These are phyloP conservation scores for Aquatica leii DNA, from an alignment of 2,888 invertebrate genomes.

Conservation along the genomic window DNA sequence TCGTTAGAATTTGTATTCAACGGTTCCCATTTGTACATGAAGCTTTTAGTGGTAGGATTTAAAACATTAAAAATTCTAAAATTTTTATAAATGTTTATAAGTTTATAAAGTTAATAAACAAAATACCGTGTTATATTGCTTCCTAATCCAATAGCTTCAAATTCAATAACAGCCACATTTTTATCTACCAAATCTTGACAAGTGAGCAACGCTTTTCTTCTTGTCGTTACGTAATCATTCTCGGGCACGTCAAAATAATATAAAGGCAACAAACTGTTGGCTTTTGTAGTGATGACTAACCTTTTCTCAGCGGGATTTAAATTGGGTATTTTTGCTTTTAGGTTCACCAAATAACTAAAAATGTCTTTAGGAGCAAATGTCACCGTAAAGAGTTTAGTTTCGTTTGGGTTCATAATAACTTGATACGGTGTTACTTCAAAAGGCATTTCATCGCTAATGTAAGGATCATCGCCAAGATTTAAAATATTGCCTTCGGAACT, in stretches of 20 bases:
- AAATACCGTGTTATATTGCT: conserved; percentile 24
- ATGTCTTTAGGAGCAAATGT: conserved; percentile 67
- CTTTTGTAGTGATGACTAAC: conserved; percentile 60
- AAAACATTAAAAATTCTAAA: conserved; percentile 69
- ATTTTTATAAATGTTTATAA: neutral
- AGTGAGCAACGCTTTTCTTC: conserved; percentile 60
- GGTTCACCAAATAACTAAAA: conserved; percentile 63
- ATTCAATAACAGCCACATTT: conserved; percentile 66
- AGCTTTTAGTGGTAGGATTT: conserved; percentile 71
- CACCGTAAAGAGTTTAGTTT: conserved; percentile 60
- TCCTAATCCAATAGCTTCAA: conserved; percentile 70
- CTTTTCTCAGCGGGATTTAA: conserved; percentile 58
- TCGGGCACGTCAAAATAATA: conserved; percentile 76
- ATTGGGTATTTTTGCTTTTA: conserved; percentile 66
- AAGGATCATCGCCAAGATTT: conserved; percentile 39
- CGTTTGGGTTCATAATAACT: conserved; percentile 61
- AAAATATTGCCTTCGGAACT: conserved; percentile 37
- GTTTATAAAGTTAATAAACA: neutral
- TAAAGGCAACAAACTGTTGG: conserved; percentile 71
- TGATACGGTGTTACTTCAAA: conserved; percentile 64
- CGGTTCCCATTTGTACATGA: conserved; percentile 57
- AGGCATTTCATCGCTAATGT: conserved; percentile 57
- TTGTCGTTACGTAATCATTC: conserved; percentile 68
- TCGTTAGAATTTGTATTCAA: conserved; percentile 41
- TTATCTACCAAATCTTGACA: conserved; percentile 61